phyloP scores from a whole-genome alignment of 2,888 invertebrate genomes.

The Asteroscopus sphinx region DNA sequence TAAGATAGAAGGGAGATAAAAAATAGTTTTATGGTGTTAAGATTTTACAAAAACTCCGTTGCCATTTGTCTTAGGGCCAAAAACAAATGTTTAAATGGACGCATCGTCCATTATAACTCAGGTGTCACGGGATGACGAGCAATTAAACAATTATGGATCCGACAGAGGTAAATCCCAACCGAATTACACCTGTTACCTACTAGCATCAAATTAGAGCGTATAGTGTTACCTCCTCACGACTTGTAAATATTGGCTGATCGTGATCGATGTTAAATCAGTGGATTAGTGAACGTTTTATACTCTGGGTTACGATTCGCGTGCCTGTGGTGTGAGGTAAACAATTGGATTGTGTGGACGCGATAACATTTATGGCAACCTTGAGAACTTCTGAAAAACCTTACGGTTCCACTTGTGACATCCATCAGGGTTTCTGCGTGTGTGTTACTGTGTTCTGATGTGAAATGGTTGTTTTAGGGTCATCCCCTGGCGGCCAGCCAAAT shows the following conservation, averaged over 20 bases:
- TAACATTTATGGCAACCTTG: constrained; percentile 86
- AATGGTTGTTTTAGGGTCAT: constrained; percentile 87
- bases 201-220: constrained; percentile 88
- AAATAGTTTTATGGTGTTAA: constrained; percentile 90
- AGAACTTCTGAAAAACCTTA: constrained; percentile 73
- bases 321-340: constrained; percentile 83
- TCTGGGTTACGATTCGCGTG: constrained; percentile 68
- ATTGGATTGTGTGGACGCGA: constrained; percentile 83
- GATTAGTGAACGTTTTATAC: constrained; percentile 63
- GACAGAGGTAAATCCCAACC: constrained; percentile 95
- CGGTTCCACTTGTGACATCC: constrained; percentile 65
- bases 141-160: constrained; percentile 96
- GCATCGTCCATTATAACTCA: constrained; percentile 99
- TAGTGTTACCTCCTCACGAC: constrained; percentile 83
- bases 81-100: constrained; percentile 95
- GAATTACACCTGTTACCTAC: constrained; percentile 89
- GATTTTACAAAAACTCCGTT: constrained; percentile 85
- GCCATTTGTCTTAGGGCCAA: constrained; percentile 87
- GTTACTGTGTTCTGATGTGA: constrained; percentile 64
- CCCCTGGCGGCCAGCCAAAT: constrained; percentile 89
- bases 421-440: constrained; percentile 60
- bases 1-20: constrained; percentile 90
- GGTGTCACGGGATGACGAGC: constrained; percentile 99
- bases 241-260: constrained; percentile 79
- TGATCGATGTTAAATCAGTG: constrained; percentile 68